Evolutionary conservation across 1,140 invertebrate species (phyloP).

Genomic region (Parapsyche elsis): DNA sequence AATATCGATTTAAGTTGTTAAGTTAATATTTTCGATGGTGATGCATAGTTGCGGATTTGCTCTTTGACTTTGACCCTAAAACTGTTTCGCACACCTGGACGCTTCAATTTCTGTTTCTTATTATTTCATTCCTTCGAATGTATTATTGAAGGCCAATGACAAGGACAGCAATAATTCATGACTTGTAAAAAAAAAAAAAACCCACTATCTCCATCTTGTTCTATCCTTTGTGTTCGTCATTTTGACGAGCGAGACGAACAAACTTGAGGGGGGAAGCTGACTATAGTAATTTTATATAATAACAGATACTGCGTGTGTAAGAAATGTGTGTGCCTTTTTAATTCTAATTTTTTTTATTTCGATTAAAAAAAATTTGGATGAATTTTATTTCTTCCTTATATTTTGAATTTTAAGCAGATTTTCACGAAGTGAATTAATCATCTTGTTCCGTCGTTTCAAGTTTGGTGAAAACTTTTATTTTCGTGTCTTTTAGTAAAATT

Average conservation of each 20-base stretch:
- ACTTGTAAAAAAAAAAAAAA: not conserved
- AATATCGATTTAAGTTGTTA: too few relatives aligned
- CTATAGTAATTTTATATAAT: constrained; percentile 38
- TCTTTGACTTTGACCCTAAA: not conserved
- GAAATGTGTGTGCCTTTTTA: not conserved
- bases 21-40: too few relatives aligned
- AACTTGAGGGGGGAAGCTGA: constrained; percentile 17
- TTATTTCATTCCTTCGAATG: constrained; percentile 37
- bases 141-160: constrained; percentile 41
- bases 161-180: constrained; percentile 43
- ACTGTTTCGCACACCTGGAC: not conserved
- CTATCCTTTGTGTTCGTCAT: not conserved
- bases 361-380: too few relatives aligned
- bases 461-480: too few relatives aligned
- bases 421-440: too few relatives aligned
- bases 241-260: not conserved
- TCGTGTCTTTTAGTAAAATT: too few relatives aligned
- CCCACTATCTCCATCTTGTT: not conserved
- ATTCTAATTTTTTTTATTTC: too few relatives aligned
- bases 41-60: too few relatives aligned
- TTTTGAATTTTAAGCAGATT: too few relatives aligned
- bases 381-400: too few relatives aligned
- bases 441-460: too few relatives aligned
- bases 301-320: constrained; percentile 8
- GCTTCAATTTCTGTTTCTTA: constrained; percentile 27